Conservation (phyloP, 1,140 invertebrate genomes). For the Acromyrmex heyeri region DNA sequence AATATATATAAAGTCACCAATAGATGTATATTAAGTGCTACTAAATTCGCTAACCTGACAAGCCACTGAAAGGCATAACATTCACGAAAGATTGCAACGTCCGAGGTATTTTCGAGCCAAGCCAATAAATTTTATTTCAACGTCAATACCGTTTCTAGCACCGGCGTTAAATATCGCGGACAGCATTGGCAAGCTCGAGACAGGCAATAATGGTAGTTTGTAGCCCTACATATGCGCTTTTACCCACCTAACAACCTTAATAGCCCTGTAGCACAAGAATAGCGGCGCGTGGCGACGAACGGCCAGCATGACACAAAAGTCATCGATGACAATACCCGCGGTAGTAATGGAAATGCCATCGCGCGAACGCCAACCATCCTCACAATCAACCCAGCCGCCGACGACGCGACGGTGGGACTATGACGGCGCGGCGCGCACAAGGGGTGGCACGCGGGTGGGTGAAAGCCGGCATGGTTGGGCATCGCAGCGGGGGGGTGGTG, state of each 20-base stretch:
- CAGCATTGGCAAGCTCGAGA: slow-evolving; percentile 41
- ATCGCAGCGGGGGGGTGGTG: slow-evolving; percentile 70
- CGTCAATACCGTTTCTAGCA: slow-evolving; percentile 21
- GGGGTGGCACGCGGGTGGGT: slow-evolving; percentile 55
- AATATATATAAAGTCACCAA: background rate
- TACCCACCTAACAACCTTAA: slow-evolving; percentile 65
- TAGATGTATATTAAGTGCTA: background rate
- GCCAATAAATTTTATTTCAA: slow-evolving; percentile 48
- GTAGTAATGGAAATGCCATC: slow-evolving; percentile 65
- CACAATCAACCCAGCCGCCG: slow-evolving; percentile 39
- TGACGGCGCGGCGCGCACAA: slow-evolving; percentile 49
- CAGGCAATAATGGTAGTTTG: slow-evolving; percentile 30
- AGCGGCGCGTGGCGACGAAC: background rate
- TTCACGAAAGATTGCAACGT: background rate
- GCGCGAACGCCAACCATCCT: slow-evolving; percentile 53
- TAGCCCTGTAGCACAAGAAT: slow-evolving; percentile 9
- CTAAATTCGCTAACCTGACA: background rate
- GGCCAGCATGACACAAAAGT: slow-evolving; percentile 35
- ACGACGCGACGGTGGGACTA: slow-evolving; percentile 34
- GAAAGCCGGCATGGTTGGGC: slow-evolving; percentile 55
- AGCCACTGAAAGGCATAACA: slow-evolving; percentile 2
- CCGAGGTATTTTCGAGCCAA: slow-evolving; percentile 10
- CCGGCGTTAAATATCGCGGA: slow-evolving; percentile 42
- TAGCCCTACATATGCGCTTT: slow-evolving; percentile 26
- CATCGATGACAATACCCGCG: slow-evolving; percentile 58